phyloP scores from a whole-genome alignment of 2,797 vertebrate genomes.

The Morelia viridis region DNA sequence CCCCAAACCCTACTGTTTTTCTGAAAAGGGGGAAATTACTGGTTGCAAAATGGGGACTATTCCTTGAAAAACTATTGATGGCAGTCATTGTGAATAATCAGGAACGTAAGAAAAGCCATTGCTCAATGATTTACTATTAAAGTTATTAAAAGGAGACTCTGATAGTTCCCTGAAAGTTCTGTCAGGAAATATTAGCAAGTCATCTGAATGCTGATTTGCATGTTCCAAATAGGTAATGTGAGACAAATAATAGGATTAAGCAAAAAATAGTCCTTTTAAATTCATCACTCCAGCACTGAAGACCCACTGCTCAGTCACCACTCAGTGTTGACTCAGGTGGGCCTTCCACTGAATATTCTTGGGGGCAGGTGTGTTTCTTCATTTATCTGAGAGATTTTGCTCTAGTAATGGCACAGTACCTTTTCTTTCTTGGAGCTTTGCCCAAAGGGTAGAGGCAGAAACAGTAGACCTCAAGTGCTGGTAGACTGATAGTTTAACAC shows the following conservation, averaged over 20 bases:
- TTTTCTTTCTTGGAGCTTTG: background rate
- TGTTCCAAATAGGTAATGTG: background rate
- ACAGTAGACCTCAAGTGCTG: background rate
- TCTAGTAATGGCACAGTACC: background rate
- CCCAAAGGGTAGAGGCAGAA: background rate
- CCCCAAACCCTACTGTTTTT: background rate
- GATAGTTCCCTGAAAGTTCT: background rate
- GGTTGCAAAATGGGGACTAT: background rate
- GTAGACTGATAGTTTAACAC: background rate
- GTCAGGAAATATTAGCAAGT: background rate
- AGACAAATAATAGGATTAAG: background rate
- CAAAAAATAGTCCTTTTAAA: background rate
- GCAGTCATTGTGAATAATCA: background rate
- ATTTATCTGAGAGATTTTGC: background rate
- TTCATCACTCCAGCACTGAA: background rate
- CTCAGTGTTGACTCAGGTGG: background rate
- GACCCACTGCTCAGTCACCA: background rate
- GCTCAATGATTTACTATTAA: background rate
- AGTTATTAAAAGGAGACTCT: background rate
- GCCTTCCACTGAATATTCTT: background rate
- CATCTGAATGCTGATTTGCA: background rate
- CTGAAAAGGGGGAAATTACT: background rate
- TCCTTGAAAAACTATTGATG: background rate
- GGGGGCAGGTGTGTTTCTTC: background rate
- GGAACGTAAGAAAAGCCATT: background rate